A percentile compares a stretch with the other conserved stretches of the same genome.
Evolutionary conservation across 2,888 invertebrate genomes (phyloP).

Genomic region (Ctenicera cuprea): DNA sequence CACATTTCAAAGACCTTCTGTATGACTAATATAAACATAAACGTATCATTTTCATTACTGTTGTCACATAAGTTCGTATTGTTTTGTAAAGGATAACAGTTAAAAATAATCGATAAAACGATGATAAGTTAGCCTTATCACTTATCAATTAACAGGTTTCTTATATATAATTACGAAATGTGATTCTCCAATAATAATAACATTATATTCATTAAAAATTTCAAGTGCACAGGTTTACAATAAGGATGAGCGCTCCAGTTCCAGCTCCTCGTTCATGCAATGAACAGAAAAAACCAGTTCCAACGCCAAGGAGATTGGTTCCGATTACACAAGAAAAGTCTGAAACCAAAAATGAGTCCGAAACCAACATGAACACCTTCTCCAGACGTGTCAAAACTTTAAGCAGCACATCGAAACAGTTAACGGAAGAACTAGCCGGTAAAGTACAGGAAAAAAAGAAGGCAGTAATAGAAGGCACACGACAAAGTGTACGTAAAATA

Average conservation of each 20-base stretch:
- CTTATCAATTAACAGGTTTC: not conserved
- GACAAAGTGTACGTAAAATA: constrained; percentile 71
- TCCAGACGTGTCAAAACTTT: constrained; percentile 73
- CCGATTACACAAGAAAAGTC: constrained; percentile 57
- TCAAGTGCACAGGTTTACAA: not conserved
- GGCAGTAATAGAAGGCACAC: constrained; percentile 80
- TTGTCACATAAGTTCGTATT: not conserved
- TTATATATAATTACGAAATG: not conserved
- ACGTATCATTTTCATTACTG: constrained; percentile 29
- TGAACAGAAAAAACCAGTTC: constrained; percentile 73
- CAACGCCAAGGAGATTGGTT: constrained; percentile 75
- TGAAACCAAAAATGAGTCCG: constrained; percentile 35
- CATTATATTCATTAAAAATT: too few species aligned
- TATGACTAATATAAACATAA: constrained; percentile 50
- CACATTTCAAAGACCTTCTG: constrained; percentile 43
- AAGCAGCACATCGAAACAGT: constrained; percentile 76
- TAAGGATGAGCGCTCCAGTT: constrained; percentile 63
- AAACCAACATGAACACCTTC: constrained; percentile 64
- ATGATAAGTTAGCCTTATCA: constrained; percentile 24
- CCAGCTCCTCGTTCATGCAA: constrained; percentile 64
- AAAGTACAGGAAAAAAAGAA: constrained; percentile 76
- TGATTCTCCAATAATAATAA: too few species aligned
- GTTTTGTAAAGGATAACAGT: not conserved
- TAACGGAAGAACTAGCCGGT: constrained; percentile 75
- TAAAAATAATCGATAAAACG: not conserved